Percentiles rank a stretch among this genome's conserved stretches.
These are phyloP conservation scores for Hecatera dysodea DNA, from an alignment of 2,888 invertebrate genomes.

Conservation along the genomic window DNA sequence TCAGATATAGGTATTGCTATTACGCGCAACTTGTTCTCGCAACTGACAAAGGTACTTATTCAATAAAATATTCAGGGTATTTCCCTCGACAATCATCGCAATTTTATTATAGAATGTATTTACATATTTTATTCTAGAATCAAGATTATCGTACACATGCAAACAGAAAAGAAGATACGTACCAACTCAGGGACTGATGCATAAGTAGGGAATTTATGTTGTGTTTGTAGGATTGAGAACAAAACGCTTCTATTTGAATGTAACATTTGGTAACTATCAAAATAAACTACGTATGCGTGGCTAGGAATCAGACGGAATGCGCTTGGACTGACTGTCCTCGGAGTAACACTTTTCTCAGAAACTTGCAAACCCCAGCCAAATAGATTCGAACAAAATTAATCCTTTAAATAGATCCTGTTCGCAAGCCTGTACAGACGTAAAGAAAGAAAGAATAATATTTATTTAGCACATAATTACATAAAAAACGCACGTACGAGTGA, in stretches of 20 bases:
- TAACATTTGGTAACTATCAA: not conserved
- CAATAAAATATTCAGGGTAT: not conserved
- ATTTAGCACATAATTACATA: too few species aligned
- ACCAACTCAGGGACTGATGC: not conserved
- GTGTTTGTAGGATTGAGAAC: not conserved
- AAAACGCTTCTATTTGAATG: not conserved
- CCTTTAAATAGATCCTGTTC: constrained; percentile 12
- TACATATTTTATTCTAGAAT: constrained; percentile 1
- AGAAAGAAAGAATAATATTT: too few species aligned
- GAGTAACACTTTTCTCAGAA: constrained; percentile 10
- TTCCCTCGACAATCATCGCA: not conserved
- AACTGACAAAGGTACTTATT: not conserved
- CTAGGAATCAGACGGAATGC: not conserved
- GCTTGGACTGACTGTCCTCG: not conserved
- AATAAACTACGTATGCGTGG: not conserved
- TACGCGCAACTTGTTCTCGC: not conserved
- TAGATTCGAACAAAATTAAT: constrained; percentile 5
- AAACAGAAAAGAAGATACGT: not conserved
- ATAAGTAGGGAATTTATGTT: not conserved
- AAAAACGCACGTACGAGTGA: too few species aligned
- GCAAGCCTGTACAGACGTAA: constrained; percentile 5
- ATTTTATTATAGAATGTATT: constrained; percentile 3
- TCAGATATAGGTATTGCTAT: constrained; percentile 5
- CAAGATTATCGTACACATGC: not conserved
- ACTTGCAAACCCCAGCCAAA: constrained; percentile 2